phyloP scores from a whole-genome alignment of 2,888 invertebrate species.

The Nemurella pictetii region DNA sequence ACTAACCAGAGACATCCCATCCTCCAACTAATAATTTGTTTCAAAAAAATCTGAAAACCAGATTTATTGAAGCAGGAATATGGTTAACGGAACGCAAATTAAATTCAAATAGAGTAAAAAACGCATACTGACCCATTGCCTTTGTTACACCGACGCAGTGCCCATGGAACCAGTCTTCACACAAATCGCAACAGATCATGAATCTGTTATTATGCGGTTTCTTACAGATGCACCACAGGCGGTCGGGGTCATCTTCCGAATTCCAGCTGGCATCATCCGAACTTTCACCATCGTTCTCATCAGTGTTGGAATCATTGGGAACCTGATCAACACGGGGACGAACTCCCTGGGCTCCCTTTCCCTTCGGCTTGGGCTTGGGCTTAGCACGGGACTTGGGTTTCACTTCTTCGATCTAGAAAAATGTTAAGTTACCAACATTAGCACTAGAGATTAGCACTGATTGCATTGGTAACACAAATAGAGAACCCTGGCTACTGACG shows the following conservation, averaged over 20 bases:
- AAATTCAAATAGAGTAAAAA: neutral
- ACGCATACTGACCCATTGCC: conserved; percentile 59
- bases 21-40: too few species aligned
- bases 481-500: too few species aligned
- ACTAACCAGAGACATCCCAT: too few species aligned
- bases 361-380: neutral
- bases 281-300: conserved; percentile 47
- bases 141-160: conserved; percentile 93
- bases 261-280: conserved; percentile 59
- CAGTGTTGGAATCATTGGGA: neutral
- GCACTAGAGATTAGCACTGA: too few species aligned
- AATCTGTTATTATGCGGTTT: conserved; percentile 91
- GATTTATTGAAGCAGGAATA: too few species aligned
- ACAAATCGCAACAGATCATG: conserved; percentile 96
- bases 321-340: neutral
- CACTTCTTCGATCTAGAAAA: neutral
- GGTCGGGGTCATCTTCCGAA: conserved; percentile 92
- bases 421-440: too few species aligned
- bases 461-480: too few species aligned
- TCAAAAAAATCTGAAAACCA: too few species aligned
- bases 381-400: neutral
- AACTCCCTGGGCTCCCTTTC: neutral
- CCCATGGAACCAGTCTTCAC: conserved; percentile 97
- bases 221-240: conserved; percentile 93
- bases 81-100: too few species aligned